Evolutionary conservation across 1,140 invertebrate genomes (phyloP), one percentile per base, ranked within the genome.

Genomic region (Drosophila azteca): DNA sequence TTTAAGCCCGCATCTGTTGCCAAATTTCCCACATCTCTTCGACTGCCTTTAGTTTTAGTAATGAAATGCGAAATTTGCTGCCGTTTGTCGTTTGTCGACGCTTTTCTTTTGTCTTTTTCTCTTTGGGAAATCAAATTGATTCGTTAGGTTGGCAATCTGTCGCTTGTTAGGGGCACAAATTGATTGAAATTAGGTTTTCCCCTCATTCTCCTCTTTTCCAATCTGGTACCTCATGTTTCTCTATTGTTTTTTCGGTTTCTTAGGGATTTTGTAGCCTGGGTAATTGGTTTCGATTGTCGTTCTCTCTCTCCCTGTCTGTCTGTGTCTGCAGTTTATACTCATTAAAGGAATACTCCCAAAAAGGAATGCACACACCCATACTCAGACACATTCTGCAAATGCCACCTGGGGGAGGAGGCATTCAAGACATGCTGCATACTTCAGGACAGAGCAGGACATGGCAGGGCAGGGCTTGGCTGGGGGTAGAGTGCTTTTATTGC

Each of bases 91-190:
- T 20, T 20, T 20, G 17, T 50, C 77, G 53, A 44, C 46, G 45
- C 31, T 52, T 54, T 39, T 75, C 71, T 75, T 74, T 74, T 78
- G 57, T 68, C 53, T 39, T 13, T 39, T 13, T 35, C 9, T 72
- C 55, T 65, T 77, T 59, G 66, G 50, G 55, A 51, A 66, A 57
- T 55, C 57, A 76, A 84, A 77, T 81, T 77, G 81, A 81, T 85
- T 85, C 73, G 81, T 80, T 87, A 85, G 82, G 68, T 61, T 74
- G 63, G 68, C 73, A 87, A 85, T 84, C 82, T 85, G 82, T 87
- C 68, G 78, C 77, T 87, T 81, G 81, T 87, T 85, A 78, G 79
- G 75, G 49, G 35, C 35, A 39, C 44, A 80, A 85, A 85, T 85
- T 87, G 81, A 85, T 85, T 85, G 77, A 87, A 85, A 85, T 85